Percentiles rank a stretch among this genome's conserved stretches.
These are phyloP conservation scores for Hydrolagus affinis DNA, from an alignment of 2,113 vertebrate genomes.

Conservation along the genomic window DNA sequence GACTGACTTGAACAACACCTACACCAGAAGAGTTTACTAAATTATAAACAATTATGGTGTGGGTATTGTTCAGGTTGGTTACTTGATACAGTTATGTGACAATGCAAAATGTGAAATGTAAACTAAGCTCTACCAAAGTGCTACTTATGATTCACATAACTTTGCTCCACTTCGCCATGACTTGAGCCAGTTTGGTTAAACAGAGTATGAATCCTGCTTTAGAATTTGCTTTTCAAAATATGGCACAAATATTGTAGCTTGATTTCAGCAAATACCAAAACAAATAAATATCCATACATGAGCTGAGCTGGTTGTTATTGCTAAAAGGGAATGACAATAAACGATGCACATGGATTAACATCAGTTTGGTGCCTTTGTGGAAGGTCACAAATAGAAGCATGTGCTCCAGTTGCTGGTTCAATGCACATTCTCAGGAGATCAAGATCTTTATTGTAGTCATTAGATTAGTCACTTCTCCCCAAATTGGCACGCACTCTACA, in stretches of 20 bases:
- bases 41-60: too few relatives aligned
- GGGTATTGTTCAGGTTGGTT: background rate
- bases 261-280: background rate
- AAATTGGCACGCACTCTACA: background rate
- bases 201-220: too few relatives aligned
- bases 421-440: background rate
- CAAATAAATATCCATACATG: too few relatives aligned
- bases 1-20: background rate
- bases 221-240: too few relatives aligned
- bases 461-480: background rate
- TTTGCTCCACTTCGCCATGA: too few relatives aligned
- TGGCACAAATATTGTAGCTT: too few relatives aligned
- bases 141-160: too few relatives aligned
- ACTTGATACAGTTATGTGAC: background rate
- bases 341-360: background rate
- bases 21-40: background rate
- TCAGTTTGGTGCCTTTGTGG: background rate
- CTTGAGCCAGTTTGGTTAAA: too few relatives aligned
- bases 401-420: background rate
- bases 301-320: background rate
- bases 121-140: background rate
- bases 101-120: background rate
- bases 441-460: background rate
- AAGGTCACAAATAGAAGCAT: constrained; percentile 7
- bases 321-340: background rate